Conservation (phyloP, 2,797 vertebrate genomes). For the Sebastolobus alascanus region DNA sequence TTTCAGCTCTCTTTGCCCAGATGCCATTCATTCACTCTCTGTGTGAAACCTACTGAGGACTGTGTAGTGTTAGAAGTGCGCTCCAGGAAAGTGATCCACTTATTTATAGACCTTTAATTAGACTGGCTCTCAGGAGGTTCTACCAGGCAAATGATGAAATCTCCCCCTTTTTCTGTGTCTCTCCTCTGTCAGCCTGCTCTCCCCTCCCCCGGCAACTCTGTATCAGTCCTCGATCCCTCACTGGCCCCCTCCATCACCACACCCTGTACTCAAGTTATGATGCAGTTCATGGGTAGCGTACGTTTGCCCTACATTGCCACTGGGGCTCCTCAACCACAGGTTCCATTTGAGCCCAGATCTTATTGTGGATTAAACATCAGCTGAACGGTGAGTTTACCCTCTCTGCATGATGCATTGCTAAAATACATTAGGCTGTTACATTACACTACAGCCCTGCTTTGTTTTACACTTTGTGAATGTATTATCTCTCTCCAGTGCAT, state of each 20-base stretch:
- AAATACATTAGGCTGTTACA: background rate
- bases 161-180: conserved; percentile 56
- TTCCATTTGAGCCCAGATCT: conserved; percentile 42
- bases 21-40: conserved; percentile 49
- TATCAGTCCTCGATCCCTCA: conserved; percentile 55
- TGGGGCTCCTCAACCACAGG: conserved; percentile 44
- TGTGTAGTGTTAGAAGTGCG: conserved; percentile 69
- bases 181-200: conserved; percentile 33
- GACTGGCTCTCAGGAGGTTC: conserved; percentile 74
- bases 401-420: conserved; percentile 25
- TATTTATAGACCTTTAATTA: conserved; percentile 83
- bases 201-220: conserved; percentile 48
- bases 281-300: conserved; percentile 59
- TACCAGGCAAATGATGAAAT: conserved; percentile 72
- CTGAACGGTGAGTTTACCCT: conserved; percentile 71
- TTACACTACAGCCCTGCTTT: conserved; percentile 8
- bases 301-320: conserved; percentile 66
- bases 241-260: conserved; percentile 73
- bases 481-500: background rate
- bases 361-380: conserved; percentile 47
- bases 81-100: conserved; percentile 79
- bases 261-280: conserved; percentile 70
- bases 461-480: conserved; percentile 16
- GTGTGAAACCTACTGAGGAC: conserved; percentile 58
- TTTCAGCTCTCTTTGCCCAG: conserved; percentile 49